A percentile compares a stretch with the other conserved stretches of the same genome.
These are phyloP conservation scores for Phortica magna DNA, from an alignment of 2,888 invertebrate genomes.

Conservation along the genomic window DNA sequence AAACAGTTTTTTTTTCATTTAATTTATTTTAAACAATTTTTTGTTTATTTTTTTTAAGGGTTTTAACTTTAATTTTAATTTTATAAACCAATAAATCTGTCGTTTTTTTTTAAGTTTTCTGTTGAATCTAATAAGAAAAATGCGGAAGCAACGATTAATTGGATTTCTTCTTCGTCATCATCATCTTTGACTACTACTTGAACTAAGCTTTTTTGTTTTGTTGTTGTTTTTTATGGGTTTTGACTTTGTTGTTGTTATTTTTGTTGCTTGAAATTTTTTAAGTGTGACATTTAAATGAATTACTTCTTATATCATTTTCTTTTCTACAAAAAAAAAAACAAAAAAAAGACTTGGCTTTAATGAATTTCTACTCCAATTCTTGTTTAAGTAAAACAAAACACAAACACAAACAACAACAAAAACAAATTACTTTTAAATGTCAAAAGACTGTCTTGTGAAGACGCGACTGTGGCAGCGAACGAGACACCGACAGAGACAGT, in stretches of 20 bases:
- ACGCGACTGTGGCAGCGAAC: background rate
- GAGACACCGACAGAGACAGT: background rate
- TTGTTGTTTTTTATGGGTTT: background rate
- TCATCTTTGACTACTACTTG: background rate
- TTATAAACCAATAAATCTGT: background rate
- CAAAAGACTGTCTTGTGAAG: constrained; percentile 52
- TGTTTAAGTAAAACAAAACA: constrained; percentile 42
- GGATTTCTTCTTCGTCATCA: constrained; percentile 48
- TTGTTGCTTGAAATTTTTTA: background rate
- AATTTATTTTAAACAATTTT: background rate
- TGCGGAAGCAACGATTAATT: constrained; percentile 67
- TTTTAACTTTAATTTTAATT: background rate
- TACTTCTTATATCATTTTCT: background rate
- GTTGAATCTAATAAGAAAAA: constrained; percentile 37
- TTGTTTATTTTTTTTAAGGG: background rate
- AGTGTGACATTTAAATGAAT: constrained; percentile 13
- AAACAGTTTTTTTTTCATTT: background rate
- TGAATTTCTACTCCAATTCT: constrained; percentile 50
- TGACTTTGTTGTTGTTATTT: background rate
- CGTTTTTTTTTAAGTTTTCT: background rate
- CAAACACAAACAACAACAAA: constrained; percentile 36
- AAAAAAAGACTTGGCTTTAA: constrained; percentile 14
- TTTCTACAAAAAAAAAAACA: constrained; percentile 15
- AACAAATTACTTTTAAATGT: constrained; percentile 55
- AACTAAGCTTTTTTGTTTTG: background rate